Conservation (phyloP, 2,888 invertebrate genomes). For the Diaprepes abbreviatus region DNA sequence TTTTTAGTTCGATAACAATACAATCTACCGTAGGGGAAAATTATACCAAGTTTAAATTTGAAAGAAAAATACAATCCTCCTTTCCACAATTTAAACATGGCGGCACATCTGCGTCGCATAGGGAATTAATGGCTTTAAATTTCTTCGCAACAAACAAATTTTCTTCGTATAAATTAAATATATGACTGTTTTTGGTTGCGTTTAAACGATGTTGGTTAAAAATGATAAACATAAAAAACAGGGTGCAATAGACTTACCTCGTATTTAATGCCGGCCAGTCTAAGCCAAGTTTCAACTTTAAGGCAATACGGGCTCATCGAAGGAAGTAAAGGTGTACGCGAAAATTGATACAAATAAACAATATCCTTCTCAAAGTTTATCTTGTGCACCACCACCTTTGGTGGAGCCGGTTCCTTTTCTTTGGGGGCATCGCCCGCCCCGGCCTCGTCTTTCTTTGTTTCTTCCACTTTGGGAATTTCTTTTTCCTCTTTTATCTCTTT, state of each 20-base stretch:
- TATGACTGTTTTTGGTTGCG: background rate
- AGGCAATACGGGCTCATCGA: conserved; percentile 94
- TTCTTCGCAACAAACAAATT: background rate
- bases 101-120: conserved; percentile 19
- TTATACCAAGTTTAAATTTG: background rate
- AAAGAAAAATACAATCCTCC: background rate
- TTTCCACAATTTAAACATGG: conserved; percentile 30
- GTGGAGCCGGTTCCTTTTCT: conserved; percentile 74
- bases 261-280: conserved; percentile 91
- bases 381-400: conserved; percentile 88
- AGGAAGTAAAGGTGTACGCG: conserved; percentile 89
- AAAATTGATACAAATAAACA: conserved; percentile 94
- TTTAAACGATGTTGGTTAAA: too few relatives aligned
- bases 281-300: conserved; percentile 96
- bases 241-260: conserved; percentile 93
- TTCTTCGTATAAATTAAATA: background rate
- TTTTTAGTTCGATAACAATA: too few relatives aligned
- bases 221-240: too few relatives aligned
- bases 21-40: too few relatives aligned
- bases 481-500: conserved; percentile 69
- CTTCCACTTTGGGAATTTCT: conserved; percentile 68
- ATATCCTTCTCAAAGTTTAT: conserved; percentile 91
- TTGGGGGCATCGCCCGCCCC: conserved; percentile 67
- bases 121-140: background rate
- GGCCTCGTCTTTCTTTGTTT: conserved; percentile 67